Evolutionary conservation across 2,797 vertebrate genomes (phyloP), one percentile per base, ranked within the genome.

Genomic region (Mormyrops boulengeri): DNA sequence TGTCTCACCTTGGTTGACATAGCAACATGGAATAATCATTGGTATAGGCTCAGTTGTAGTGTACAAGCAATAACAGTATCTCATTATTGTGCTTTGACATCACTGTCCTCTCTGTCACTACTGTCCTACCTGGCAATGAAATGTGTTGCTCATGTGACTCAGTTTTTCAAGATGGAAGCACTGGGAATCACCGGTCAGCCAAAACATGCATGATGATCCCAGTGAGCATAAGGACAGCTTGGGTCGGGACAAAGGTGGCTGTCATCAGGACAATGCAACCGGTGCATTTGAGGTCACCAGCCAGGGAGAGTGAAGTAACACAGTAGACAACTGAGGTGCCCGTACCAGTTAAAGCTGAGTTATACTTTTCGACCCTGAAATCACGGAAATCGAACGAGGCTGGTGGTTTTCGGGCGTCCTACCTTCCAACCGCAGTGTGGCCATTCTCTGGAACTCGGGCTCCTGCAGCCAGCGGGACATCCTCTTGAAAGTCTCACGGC

Each of bases 391-490:
- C 0, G 7, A 80, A 80, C 2, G 14, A n/a, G 73, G 14, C 38
- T 19, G 73, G 38, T 41, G 34, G 73, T 1, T 80, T 80, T 80
- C 6, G 5, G 34, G 73, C n/a, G 7, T 95, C 96, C 95, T 96
- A 97, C 97, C 97, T 96, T 97, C 97, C 91, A 97, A 94, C 91
- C 97, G 95, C 90, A 97, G 95, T 2, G 96, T 96, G 90, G 97
- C 96, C 96, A 97, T 97, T 73, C 97, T 96, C 93, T 97, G 97
- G 92, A 97, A 97, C 92, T 97, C 97, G 0, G 97, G 97, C 88
- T 97, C 97, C 93, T 97, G 97, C 4, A 97, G 95, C 97, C 97
- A 97, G 88, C 95, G 94, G 94, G 95, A 96, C 97, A 97, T 97
- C 93, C 96, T 95, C 94, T 97, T 97, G 92, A 97, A 97, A 91